These are phyloP conservation scores for Branchellion lobata DNA, from an alignment of 2,888 invertebrate genomes.

Conservation along the genomic window DNA sequence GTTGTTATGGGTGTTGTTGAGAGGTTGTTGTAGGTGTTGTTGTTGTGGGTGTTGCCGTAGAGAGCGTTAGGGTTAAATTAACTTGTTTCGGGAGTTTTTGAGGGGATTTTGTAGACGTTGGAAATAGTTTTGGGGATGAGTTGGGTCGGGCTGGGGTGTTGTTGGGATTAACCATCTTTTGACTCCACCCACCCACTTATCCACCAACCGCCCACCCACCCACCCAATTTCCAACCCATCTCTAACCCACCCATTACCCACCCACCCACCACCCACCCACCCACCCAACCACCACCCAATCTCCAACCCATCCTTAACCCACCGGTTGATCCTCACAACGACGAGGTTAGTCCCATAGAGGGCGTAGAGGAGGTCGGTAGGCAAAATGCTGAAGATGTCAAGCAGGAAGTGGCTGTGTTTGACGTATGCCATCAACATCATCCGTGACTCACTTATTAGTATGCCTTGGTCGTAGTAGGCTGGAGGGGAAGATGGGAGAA, in stretches of 20 bases:
- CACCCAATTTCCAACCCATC: not conserved
- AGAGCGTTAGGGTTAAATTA: too few relatives aligned
- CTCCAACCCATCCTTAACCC: not conserved
- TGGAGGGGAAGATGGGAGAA: conserved; percentile 46
- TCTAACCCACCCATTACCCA: not conserved
- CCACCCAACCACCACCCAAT: not conserved
- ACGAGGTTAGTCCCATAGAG: conserved; percentile 46
- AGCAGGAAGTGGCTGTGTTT: conserved; percentile 57
- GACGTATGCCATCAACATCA: conserved; percentile 60
- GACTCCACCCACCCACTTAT: not conserved
- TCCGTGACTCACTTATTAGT: conserved; percentile 58
- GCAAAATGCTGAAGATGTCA: conserved; percentile 62
- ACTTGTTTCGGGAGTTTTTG: too few relatives aligned
- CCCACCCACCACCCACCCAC: not conserved
- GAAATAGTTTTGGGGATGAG: too few relatives aligned
- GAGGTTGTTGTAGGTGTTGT: too few relatives aligned
- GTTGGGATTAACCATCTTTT: too few relatives aligned
- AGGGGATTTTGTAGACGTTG: too few relatives aligned
- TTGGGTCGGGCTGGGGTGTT: too few relatives aligned
- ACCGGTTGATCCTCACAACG: conserved; percentile 75
- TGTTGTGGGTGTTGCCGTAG: too few relatives aligned
- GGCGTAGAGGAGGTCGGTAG: conserved; percentile 61
- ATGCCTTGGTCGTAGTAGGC: conserved; percentile 64
- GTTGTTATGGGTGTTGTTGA: too few relatives aligned
- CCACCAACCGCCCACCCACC: not conserved